phyloP scores from a whole-genome alignment of 2,888 invertebrate species.

The Meghimatium bilineatum region DNA sequence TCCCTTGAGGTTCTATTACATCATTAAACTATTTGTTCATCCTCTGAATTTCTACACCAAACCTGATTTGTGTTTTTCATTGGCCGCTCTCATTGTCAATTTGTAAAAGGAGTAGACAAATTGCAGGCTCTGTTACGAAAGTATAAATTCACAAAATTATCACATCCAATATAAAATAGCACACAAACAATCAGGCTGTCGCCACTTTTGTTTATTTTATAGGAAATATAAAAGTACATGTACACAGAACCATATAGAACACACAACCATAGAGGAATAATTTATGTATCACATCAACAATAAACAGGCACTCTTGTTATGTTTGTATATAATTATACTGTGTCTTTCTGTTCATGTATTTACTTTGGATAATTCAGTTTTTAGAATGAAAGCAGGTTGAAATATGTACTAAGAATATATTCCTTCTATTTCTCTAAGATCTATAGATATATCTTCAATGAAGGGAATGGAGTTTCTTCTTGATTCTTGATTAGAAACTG shows the following conservation, averaged over 20 bases:
- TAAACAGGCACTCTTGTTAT: background rate
- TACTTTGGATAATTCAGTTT: background rate
- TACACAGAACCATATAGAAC: background rate
- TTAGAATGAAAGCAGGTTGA: background rate
- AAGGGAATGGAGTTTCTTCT: no score
- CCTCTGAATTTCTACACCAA: no score
- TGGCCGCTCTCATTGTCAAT: no score
- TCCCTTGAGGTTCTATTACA: no score
- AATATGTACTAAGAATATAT: background rate
- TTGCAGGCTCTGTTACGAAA: no score
- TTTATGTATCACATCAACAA: conserved; percentile 9
- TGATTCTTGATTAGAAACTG: no score
- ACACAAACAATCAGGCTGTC: background rate
- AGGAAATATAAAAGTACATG: conserved; percentile 10
- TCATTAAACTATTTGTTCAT: no score
- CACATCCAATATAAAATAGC: background rate
- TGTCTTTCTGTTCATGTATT: background rate
- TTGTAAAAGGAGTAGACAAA: no score
- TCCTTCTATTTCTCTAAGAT: no score
- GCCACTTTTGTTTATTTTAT: background rate
- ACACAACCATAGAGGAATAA: background rate
- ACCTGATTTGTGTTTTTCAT: no score
- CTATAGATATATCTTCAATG: no score
- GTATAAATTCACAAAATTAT: no score
- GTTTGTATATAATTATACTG: background rate